Conservation (phyloP, 2,797 vertebrate species). For the Anolis apletophallus region DNA sequence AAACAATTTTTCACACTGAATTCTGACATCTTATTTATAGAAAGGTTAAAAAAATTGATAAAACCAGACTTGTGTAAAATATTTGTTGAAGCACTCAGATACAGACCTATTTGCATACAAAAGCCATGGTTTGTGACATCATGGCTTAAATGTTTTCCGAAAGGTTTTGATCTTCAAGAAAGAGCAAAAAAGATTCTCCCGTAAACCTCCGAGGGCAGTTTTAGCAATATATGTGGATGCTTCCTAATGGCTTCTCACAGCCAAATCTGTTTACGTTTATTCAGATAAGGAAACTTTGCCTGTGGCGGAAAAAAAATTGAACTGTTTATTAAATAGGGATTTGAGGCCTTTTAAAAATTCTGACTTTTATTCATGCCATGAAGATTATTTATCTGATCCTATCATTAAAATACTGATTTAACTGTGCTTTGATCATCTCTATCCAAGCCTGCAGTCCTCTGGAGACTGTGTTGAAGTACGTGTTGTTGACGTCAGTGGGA, state of each 20-base stretch:
- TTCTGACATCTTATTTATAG: not conserved
- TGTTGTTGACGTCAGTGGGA: not conserved
- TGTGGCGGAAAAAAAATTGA: not conserved
- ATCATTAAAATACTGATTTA: constrained; percentile 13
- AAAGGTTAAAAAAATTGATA: not conserved
- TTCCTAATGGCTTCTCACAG: constrained; percentile 16
- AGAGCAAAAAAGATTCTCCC: not conserved
- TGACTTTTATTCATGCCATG: not conserved
- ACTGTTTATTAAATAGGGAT: not conserved
- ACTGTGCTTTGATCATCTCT: constrained; percentile 14
- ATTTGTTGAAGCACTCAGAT: not conserved
- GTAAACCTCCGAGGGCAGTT: not conserved
- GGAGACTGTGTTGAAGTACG: not conserved
- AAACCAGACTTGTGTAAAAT: not conserved
- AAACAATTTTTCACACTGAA: not conserved
- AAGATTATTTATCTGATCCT: not conserved
- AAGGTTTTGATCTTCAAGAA: not conserved
- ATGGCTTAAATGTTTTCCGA: not conserved
- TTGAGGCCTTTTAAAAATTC: not conserved
- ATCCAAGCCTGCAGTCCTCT: not conserved
- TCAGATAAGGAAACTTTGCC: constrained; percentile 4
- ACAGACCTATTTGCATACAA: constrained; percentile 18
- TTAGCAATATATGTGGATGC: not conserved
- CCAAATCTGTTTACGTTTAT: not conserved
- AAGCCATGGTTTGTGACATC: not conserved